Conservation (phyloP, 1,140 invertebrate species). For the Platyscapa corneri region DNA sequence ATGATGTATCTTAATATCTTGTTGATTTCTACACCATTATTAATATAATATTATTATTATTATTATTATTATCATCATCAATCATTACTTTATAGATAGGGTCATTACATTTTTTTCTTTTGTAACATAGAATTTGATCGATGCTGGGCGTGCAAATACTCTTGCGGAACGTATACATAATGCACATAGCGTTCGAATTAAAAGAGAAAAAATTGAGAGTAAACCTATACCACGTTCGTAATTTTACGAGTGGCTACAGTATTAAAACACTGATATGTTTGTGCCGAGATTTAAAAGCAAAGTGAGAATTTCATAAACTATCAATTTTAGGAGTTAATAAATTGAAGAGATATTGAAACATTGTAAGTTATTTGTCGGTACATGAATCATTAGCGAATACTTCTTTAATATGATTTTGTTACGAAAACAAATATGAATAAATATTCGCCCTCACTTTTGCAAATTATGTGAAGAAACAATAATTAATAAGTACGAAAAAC, state of each 20-base stretch:
- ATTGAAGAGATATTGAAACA: not conserved
- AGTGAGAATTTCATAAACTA: conserved; percentile 48
- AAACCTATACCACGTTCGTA: conserved; percentile 43
- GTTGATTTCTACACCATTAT: conserved; percentile 47
- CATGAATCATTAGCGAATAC: conserved; percentile 31
- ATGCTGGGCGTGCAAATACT: conserved; percentile 54
- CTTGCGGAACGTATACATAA: conserved; percentile 53
- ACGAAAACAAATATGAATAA: conserved; percentile 38
- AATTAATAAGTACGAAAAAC: conserved; percentile 26
- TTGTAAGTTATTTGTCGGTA: conserved; percentile 7
- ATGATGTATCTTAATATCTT: conserved; percentile 45
- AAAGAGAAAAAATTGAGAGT: conserved; percentile 12
- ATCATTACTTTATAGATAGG: conserved; percentile 40
- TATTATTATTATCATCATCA: conserved; percentile 44
- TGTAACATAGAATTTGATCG: conserved; percentile 39
- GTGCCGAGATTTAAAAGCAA: conserved; percentile 53
- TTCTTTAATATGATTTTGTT: conserved; percentile 37
- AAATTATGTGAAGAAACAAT: conserved; percentile 19
- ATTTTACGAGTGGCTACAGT: conserved; percentile 54
- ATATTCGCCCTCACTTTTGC: conserved; percentile 32
- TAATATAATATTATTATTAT: conserved; percentile 43
- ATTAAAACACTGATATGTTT: conserved; percentile 55
- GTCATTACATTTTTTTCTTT: conserved; percentile 21
- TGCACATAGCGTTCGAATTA: conserved; percentile 53
- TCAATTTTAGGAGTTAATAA: conserved; percentile 26